These are phyloP conservation scores for Chironex yamaguchii DNA, from an alignment of 30 jellyfish, hydroid and myxozoan species.

Conservation along the genomic window DNA sequence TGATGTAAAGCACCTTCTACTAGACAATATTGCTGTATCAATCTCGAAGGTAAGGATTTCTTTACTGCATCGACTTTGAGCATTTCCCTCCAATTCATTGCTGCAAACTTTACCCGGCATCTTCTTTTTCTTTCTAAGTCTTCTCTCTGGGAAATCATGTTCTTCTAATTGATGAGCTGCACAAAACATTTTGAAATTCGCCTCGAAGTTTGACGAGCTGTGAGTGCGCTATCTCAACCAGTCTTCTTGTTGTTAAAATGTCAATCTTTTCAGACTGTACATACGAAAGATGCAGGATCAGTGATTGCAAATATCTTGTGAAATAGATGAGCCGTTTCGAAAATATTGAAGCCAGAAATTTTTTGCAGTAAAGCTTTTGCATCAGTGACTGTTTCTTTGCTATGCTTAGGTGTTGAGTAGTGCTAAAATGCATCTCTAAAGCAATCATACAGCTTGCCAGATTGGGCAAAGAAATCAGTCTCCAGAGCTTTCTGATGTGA, in stretches of 20 bases:
- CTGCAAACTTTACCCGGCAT: neutral
- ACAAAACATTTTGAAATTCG: neutral
- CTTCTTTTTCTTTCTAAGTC: neutral
- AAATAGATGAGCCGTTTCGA: neutral
- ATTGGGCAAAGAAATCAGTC: conserved; percentile 16
- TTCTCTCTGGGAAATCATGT: neutral
- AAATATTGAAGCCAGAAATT: neutral
- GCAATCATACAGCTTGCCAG: conserved; percentile 1
- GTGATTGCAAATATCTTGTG: neutral
- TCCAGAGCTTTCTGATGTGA: conserved; percentile 27
- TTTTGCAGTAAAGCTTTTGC: conserved; percentile 4
- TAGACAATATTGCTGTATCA: neutral
- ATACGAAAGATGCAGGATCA: neutral
- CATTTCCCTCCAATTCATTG: neutral
- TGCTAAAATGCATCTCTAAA: neutral
- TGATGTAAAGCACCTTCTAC: neutral
- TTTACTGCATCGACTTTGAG: neutral
- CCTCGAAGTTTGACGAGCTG: neutral
- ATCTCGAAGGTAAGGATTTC: neutral
- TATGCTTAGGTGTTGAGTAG: neutral
- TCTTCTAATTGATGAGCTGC: neutral
- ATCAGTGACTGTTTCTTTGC: conserved; percentile 18
- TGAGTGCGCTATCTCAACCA: neutral
- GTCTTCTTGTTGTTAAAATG: neutral
- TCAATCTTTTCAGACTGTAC: conserved; percentile 4